Base-by-base conservation (phyloP, 1,140 invertebrate species). In the Euborellia annulipes region DNA sequence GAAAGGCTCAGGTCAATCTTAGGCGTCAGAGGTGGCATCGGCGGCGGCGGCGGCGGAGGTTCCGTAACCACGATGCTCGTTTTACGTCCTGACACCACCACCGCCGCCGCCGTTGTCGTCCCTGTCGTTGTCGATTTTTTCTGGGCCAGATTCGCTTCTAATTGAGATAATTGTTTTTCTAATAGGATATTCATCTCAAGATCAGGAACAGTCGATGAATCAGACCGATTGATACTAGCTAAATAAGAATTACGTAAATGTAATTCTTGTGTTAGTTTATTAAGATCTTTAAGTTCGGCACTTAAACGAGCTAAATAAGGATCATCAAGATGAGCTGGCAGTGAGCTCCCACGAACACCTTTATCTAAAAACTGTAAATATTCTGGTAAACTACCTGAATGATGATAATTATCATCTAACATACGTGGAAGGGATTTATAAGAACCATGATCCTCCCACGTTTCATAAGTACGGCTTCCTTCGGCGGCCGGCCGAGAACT, bases 271-370 rank as follows among this genome's bases (percentile, higher is more conserved):
- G 68, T 70, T 4, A 75, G 53, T 48, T 73, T 72, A 30, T 63
- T 71, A 41, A 75, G 54, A 50, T 73, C 70, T 36, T 70, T 56
- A 14, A 68, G 58, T 49, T 76, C 72, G 50, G 66, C 69, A 47
- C 65, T 71, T 20, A 72, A 56, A 55, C 70, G 67, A 54, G 66
- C 63, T 17, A 70, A 62, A 48, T 72, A 73, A 2, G 71, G 71
- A 58, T 76, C 72, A 56, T 71, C 65, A 42, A 72, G 60, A 52
- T 70, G 66, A 27, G 23, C 23, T 4, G 23, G 23, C 23, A 27
- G 11, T 6, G 23, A 27, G 11, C 23, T 27, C 4, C 23, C 23
- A 4, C 23, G 23, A 11, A 27, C 11, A 27, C 23, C 23, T 27
- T 27, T 27, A 27, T 27, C 23, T 27, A 27, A 27, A 11, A 27